These are phyloP conservation scores for Cyclina sinensis DNA, from an alignment of 1,140 invertebrate genomes.

Conservation along the genomic window DNA sequence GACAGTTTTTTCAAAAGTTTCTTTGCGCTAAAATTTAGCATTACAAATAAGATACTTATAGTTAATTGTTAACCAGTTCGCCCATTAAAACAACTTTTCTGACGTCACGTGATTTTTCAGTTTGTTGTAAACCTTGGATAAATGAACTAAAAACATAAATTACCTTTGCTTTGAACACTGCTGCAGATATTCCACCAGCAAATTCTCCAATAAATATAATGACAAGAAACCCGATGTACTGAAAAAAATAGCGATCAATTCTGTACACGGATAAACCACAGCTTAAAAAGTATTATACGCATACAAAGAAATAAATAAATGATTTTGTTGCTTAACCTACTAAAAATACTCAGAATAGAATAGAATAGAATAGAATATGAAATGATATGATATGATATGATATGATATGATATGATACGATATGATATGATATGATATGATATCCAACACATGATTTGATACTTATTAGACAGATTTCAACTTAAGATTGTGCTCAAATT, in stretches of 20 bases:
- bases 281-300: too few species aligned
- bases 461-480: too few species aligned
- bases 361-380: too few species aligned
- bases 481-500: too few species aligned
- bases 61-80: not conserved
- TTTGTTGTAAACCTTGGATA: not conserved
- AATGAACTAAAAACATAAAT: slow-evolving; percentile 48
- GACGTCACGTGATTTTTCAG: not conserved
- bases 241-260: slow-evolving; percentile 63
- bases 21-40: not conserved
- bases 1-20: not conserved
- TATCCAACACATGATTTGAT: too few species aligned
- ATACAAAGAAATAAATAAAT: too few species aligned
- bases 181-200: slow-evolving; percentile 91
- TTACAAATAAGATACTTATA: not conserved
- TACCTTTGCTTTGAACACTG: slow-evolving; percentile 91
- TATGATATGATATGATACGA: too few species aligned
- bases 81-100: not conserved
- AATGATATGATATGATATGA: too few species aligned
- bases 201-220: slow-evolving; percentile 91
- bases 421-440: too few species aligned
- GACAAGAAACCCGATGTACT: slow-evolving; percentile 91
- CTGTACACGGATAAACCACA: too few species aligned
- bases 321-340: too few species aligned
- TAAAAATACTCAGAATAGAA: too few species aligned